Conservation (phyloP, 2,113 vertebrate genomes). For the Chelonoidis abingdonii region DNA sequence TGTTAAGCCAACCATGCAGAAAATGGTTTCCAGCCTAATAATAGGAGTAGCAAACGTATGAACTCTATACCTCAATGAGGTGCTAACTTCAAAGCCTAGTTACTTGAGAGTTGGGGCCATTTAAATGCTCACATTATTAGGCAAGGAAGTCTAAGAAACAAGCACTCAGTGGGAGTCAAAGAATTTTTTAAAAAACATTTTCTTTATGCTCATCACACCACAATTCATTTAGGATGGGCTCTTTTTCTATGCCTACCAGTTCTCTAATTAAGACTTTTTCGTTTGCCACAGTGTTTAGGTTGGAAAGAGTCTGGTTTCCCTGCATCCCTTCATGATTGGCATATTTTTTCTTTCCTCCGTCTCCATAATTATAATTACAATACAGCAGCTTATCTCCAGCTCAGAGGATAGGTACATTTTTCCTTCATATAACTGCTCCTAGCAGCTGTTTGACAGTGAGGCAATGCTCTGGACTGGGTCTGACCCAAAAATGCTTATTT, state of each 20-base stretch:
- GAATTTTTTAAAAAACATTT: constrained; percentile 78
- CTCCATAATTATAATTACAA: constrained; percentile 68
- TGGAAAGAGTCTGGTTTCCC: constrained; percentile 65
- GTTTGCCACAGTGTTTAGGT: constrained; percentile 75
- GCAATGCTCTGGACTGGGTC: constrained; percentile 59
- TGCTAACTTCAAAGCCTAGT: constrained; percentile 80
- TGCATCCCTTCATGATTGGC: constrained; percentile 63
- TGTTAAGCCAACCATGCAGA: constrained; percentile 80
- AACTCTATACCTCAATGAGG: constrained; percentile 81
- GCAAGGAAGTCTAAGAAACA: constrained; percentile 80
- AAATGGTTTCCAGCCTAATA: constrained; percentile 75
- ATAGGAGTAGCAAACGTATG: constrained; percentile 78
- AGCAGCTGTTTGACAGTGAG: constrained; percentile 64
- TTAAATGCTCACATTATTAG: constrained; percentile 81
- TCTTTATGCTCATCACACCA: constrained; percentile 78
- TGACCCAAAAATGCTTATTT: constrained; percentile 64
- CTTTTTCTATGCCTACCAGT: constrained; percentile 69
- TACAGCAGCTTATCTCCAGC: constrained; percentile 70
- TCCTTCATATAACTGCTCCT: constrained; percentile 42
- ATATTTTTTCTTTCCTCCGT: constrained; percentile 68
- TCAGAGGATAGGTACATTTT: constrained; percentile 74
- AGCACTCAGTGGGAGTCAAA: constrained; percentile 80
- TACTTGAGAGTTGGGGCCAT: constrained; percentile 73
- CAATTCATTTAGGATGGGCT: constrained; percentile 78
- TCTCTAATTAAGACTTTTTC: constrained; percentile 79